phyloP scores from a whole-genome alignment of 2,113 vertebrate genomes.

The Daubentonia madagascariensis region DNA sequence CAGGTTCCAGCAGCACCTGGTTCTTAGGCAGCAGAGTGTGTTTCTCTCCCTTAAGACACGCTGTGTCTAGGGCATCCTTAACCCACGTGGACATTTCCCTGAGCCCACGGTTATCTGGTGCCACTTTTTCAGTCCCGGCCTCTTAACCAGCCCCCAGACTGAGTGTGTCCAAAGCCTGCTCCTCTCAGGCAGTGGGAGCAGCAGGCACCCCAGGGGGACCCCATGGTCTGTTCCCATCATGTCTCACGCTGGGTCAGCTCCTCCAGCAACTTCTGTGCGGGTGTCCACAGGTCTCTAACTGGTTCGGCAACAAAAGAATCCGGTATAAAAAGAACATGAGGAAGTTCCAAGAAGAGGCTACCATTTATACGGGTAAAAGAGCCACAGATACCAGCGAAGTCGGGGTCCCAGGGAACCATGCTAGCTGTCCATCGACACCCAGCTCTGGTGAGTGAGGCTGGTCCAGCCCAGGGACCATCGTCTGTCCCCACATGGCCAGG shows the following conservation, averaged over 20 bases:
- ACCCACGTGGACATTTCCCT: background rate
- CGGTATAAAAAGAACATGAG: conserved; percentile 95
- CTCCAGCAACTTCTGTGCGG: background rate
- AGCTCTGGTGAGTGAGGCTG: conserved; percentile 85
- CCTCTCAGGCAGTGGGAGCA: background rate
- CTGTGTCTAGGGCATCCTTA: background rate
- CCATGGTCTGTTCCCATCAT: background rate
- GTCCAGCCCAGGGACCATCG: background rate
- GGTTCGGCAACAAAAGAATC: conserved; percentile 96
- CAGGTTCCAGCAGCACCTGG: background rate
- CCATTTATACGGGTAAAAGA: conserved; percentile 90
- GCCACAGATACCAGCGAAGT: conserved; percentile 87
- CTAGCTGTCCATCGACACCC: conserved; percentile 89
- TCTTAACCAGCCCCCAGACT: background rate
- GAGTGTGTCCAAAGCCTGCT: background rate
- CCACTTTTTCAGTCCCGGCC: background rate
- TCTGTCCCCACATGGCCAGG: background rate
- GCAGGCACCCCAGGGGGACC: background rate
- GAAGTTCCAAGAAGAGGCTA: conserved; percentile 94
- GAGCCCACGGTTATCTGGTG: background rate
- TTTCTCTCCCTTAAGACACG: background rate
- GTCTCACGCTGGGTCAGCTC: background rate
- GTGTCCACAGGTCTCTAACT: conserved; percentile 90
- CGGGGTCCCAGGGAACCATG: conserved; percentile 88
- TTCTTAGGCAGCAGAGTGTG: background rate